Evolutionary conservation across 2,797 vertebrate genomes (phyloP).

Genomic region (Periparus ater): DNA sequence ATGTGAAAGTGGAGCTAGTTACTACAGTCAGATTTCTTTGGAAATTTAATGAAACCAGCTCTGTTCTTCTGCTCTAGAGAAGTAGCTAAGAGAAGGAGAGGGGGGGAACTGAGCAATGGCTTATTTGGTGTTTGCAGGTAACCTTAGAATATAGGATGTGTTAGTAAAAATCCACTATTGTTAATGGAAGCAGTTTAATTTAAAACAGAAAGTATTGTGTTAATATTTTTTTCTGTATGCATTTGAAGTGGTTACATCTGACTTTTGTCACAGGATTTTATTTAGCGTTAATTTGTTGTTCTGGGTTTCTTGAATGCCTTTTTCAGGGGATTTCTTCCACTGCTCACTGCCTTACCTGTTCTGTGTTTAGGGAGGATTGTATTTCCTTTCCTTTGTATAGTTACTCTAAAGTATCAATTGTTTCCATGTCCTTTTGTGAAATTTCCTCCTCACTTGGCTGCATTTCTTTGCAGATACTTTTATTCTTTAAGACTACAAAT

Average conservation of each 20-base stretch:
- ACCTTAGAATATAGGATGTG: neutral
- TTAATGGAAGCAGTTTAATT: neutral
- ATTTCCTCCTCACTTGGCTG: neutral
- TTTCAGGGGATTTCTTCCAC: neutral
- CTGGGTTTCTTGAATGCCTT: neutral
- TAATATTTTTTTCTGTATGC: neutral
- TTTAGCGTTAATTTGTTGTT: neutral
- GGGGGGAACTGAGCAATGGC: neutral
- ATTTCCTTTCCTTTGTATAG: neutral
- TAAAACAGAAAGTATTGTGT: neutral
- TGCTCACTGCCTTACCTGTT: neutral
- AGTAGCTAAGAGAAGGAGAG: slow-evolving; percentile 5
- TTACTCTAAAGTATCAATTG: neutral
- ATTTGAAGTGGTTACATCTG: neutral
- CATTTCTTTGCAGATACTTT: neutral
- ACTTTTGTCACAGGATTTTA: neutral
- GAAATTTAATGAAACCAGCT: neutral
- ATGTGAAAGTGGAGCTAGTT: neutral
- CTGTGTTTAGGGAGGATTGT: neutral
- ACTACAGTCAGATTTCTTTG: slow-evolving; percentile 3
- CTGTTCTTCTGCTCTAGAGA: neutral
- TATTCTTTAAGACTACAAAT: neutral
- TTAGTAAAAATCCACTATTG: neutral
- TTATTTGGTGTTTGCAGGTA: slow-evolving; percentile 37
- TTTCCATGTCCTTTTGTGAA: neutral